Evolutionary conservation across 2,797 vertebrate species (phyloP), one percentile per base, ranked within the genome.

Genomic region (Alca torda): DNA sequence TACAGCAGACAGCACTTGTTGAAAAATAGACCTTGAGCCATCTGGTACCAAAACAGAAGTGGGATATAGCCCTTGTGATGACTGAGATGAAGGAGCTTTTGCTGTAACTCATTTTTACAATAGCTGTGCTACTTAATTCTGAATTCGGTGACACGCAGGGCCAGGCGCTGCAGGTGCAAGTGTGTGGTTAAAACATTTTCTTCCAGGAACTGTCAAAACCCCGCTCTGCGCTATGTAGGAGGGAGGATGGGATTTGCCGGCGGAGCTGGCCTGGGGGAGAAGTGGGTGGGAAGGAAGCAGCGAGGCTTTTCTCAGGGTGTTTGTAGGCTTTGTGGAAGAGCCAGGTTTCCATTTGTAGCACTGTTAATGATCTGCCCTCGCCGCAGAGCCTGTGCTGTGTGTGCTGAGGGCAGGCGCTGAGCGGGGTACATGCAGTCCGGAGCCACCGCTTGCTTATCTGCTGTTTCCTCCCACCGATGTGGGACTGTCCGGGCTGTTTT

Each of bases 1-100:
- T 89, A 31, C 59, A 64, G 95, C 90, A 96, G 96, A 91, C 96
- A 97, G 95, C 95, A 94, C 96, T 97, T 95, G 96, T 97, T 95
- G 95, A 86, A 95, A 96, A 97, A 97, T 90, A 96, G 96, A 94
- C 90, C 94, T 82, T 57, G 86, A 96, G 94, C 94, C 95, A 94
- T 96, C 91, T 96, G 96, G 86, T 96, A 92, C 96, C 92, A 72
- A 95, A 95, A 90, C 93, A 95, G 96, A 89, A 95, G 94, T 50
- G 76, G 84, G 88, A 63, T 89, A 45, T 50, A 91, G 93, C 76
- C 93, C 84, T 92, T 84, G 90, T 80, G 93, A 91, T 91, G 92
- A 61, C 87, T 80, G 95, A 95, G 95, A 95, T 92, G 91, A 90
- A 94, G 96, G 89, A 88, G 91, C 76, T 83, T 76, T 89, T 83